Percentiles rank a stretch among this genome's conserved stretches.
phyloP scores from a whole-genome alignment of 2,888 invertebrate genomes.

The Lithophane ornitopus region DNA sequence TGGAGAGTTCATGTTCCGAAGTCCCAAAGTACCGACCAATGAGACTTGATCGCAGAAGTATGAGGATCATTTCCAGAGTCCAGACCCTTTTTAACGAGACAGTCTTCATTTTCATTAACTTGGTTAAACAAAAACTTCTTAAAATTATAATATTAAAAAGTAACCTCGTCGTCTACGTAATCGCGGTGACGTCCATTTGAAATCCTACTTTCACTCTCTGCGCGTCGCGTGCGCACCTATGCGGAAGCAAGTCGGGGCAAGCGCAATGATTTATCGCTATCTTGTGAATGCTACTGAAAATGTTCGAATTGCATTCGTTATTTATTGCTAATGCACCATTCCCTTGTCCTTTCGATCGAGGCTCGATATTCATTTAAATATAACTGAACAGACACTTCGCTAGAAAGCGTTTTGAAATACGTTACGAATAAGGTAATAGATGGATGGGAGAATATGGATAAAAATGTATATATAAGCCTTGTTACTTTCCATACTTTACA shows the following conservation, averaged over 20 bases:
- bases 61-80: neutral
- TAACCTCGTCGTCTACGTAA: conserved; percentile 66
- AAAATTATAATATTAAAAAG: conserved; percentile 31
- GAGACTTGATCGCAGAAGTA: neutral
- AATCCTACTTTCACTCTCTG: conserved; percentile 81
- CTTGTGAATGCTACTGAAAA: conserved; percentile 67
- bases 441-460: neutral
- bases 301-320: conserved; percentile 59
- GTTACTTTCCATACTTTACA: neutral
- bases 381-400: conserved; percentile 31
- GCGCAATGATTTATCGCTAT: conserved; percentile 65
- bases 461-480: neutral
- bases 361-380: conserved; percentile 56
- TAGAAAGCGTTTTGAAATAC: conserved; percentile 50
- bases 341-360: conserved; percentile 62
- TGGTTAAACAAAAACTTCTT: neutral
- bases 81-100: neutral
- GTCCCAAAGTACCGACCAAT: neutral
- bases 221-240: conserved; percentile 64
- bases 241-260: conserved; percentile 62
- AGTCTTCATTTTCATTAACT: neutral
- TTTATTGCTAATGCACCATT: conserved; percentile 63
- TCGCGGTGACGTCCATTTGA: conserved; percentile 76
- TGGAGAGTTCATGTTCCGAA: neutral
- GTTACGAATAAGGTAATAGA: neutral